Percentiles rank a stretch among this genome's conserved stretches.
Conservation (phyloP, 2,888 invertebrate species). For the Phasia obesa region DNA sequence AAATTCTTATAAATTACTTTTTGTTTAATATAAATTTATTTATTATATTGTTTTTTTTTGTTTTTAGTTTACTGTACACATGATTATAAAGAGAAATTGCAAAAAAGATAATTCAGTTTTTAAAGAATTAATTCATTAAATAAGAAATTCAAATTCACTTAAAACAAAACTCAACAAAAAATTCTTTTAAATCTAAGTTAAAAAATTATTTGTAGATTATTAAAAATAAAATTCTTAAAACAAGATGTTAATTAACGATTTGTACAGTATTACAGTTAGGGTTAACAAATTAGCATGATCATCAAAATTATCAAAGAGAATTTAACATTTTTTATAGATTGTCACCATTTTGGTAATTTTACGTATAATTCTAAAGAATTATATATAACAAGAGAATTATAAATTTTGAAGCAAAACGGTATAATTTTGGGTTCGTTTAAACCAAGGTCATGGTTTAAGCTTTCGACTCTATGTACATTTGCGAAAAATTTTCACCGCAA, state of each 20-base stretch:
- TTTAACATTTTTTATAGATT: not conserved
- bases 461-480: no score
- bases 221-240: constrained; percentile 42
- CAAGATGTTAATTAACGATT: constrained; percentile 37
- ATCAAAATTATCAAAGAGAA: not conserved
- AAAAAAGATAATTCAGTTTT: constrained; percentile 35
- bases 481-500: no score
- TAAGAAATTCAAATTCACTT: constrained; percentile 43
- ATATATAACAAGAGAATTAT: no score
- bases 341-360: not conserved
- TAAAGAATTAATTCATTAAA: constrained; percentile 39
- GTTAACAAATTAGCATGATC: constrained; percentile 26
- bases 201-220: not conserved
- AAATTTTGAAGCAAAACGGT: no score
- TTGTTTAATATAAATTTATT: constrained; percentile 25
- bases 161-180: constrained; percentile 45
- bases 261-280: constrained; percentile 48
- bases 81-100: constrained; percentile 38
- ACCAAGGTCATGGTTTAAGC: no score
- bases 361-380: no score
- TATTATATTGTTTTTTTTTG: constrained; percentile 21
- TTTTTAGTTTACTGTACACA: constrained; percentile 49
- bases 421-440: no score
- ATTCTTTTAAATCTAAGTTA: constrained; percentile 39
- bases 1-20: constrained; percentile 30